Evolutionary conservation across 2,888 invertebrate genomes (phyloP).

Genomic region (Drosophila neutralis): DNA sequence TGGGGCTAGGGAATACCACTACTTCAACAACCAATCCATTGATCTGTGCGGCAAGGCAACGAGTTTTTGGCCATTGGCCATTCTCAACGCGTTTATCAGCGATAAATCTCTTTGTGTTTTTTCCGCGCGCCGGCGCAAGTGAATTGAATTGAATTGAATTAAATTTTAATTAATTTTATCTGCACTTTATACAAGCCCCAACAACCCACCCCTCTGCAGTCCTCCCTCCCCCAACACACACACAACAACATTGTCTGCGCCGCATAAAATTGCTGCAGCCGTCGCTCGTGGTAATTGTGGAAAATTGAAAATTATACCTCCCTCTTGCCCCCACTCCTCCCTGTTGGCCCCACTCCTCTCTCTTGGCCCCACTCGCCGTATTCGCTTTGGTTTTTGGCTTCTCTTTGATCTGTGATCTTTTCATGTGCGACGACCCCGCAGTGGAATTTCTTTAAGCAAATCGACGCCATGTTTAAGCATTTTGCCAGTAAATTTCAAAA

Average conservation of each 20-base stretch:
- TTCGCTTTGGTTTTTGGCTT: slow-evolving; percentile 33
- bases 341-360: background rate
- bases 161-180: slow-evolving; percentile 81
- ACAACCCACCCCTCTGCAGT: background rate
- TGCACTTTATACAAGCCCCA: slow-evolving; percentile 60
- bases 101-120: slow-evolving; percentile 81
- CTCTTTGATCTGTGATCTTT: slow-evolving; percentile 73
- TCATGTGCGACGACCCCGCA: slow-evolving; percentile 62
- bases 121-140: slow-evolving; percentile 78
- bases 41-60: slow-evolving; percentile 58
- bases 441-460: slow-evolving; percentile 81
- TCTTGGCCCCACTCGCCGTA: background rate
- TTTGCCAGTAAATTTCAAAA: slow-evolving; percentile 80
- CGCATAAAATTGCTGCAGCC: slow-evolving; percentile 56
- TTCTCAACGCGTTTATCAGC: slow-evolving; percentile 79
- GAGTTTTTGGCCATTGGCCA: slow-evolving; percentile 63
- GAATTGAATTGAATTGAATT: slow-evolving; percentile 79
- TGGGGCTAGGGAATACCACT: background rate
- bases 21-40: slow-evolving; percentile 49
- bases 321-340: background rate
- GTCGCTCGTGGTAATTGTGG: slow-evolving; percentile 69
- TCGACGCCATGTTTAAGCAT: slow-evolving; percentile 82
- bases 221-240: background rate
- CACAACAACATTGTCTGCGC: slow-evolving; percentile 24
- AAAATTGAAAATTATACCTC: slow-evolving; percentile 75